Base-by-base conservation (phyloP, 1,140 invertebrate genomes). In the Brachionus asplanchnoidis region DNA sequence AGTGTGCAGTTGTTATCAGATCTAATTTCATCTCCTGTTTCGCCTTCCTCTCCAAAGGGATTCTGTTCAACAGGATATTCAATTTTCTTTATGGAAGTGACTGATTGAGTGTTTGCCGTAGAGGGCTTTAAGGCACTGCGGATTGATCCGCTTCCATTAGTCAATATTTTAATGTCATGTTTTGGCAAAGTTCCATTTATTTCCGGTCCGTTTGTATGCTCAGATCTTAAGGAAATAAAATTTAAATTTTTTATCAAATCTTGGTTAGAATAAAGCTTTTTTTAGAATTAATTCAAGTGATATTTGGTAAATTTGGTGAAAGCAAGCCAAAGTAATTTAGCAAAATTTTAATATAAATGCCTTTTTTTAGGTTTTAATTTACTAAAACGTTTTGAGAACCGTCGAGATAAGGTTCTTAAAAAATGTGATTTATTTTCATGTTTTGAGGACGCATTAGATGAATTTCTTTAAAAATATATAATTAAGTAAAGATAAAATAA, bases 31-130 rank as follows among this genome's bases (percentile, higher is more conserved):
- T 14, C 11, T 23, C 4, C 50, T 14, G 3, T 11, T 17, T 75
- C 36, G 32, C 42, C 73, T 44, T 77, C 73, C 2, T 50, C 73
- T 23, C 73, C 73, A 50, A 77, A 77, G 5, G 73, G 73, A 77
- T 77, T 77, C 42, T 77, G 73, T 50, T 77, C 42, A 26, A 50
- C 44, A 2, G 73, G 73, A 50, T 77, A 77, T 5, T 77, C 73
- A 40, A 42, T 20, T 77, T 77, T 11, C 14, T 14, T 73, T n/a
- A 28, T 32, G 8, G 36, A 40, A 40, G 8, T 42, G 7, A 7
- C n/a, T 17, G 32, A 73, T n/a, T 5, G 36, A 7, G 36, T 73
- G 32, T n/a, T 73, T 42, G n/a, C 32, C 8, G 23, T 14, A 28
- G 65, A 9, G 3, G 65, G 26, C 12, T 28, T 14, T 5, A 68